These are phyloP conservation scores for Xanthorhoe designata DNA, from an alignment of 2,888 invertebrate genomes.

Conservation along the genomic window DNA sequence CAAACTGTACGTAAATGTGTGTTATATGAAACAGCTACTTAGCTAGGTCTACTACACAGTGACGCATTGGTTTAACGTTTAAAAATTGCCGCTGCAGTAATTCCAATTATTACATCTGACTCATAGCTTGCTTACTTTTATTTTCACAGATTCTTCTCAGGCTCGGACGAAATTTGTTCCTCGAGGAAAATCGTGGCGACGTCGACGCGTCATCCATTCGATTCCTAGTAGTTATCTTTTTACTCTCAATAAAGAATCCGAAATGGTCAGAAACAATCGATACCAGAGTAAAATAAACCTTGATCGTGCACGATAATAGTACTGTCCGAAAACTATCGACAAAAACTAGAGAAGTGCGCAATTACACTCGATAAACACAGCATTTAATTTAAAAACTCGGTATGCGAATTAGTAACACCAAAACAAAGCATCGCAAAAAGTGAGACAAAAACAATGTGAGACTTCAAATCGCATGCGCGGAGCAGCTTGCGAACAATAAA, in stretches of 20 bases:
- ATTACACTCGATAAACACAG: slow-evolving; percentile 72
- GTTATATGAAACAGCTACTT: background rate
- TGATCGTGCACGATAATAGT: background rate
- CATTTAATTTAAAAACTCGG: slow-evolving; percentile 60
- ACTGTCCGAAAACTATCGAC: slow-evolving; percentile 34
- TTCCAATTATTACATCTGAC: slow-evolving; percentile 40
- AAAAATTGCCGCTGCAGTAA: slow-evolving; percentile 14
- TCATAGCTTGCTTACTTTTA: slow-evolving; percentile 39
- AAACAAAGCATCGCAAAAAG: slow-evolving; percentile 69
- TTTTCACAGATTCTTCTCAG: slow-evolving; percentile 39
- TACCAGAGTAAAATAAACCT: slow-evolving; percentile 5
- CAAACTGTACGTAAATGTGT: no score
- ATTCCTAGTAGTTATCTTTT: slow-evolving; percentile 41
- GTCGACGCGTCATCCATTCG: slow-evolving; percentile 37
- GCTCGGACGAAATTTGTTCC: slow-evolving; percentile 41
- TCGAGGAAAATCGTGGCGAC: slow-evolving; percentile 44
- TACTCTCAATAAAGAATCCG: slow-evolving; percentile 33
- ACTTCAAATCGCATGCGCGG: slow-evolving; percentile 63
- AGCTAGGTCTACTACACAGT: background rate
- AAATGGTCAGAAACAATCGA: slow-evolving; percentile 20
- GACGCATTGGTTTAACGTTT: slow-evolving; percentile 13
- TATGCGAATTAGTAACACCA: slow-evolving; percentile 64
- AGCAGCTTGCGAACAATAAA: slow-evolving; percentile 48
- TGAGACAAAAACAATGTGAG: slow-evolving; percentile 62
- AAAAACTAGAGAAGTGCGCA: slow-evolving; percentile 60